Evolutionary conservation across 2,888 invertebrate species (phyloP), one percentile per base, ranked within the genome.

Genomic region (Noctua janthina): DNA sequence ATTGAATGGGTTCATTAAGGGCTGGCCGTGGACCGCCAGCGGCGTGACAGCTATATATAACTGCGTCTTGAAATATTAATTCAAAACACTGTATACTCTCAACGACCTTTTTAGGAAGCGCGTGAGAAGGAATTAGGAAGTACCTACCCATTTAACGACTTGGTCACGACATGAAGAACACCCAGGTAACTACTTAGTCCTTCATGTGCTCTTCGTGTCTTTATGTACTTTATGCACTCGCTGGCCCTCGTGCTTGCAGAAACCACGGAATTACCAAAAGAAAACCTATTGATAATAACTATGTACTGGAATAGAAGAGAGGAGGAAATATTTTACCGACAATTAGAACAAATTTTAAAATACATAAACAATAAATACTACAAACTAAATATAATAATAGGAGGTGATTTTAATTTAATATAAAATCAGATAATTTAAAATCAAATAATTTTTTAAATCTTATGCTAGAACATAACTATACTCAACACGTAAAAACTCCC

Each of bases 1-100:
- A 86, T 84, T 79, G 78, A 84, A 84, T 86, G 72, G 62, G 66
- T 87, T 81, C 76, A 79, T 82, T 81, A 78, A 69, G 49, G 49
- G 51, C 49, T 54, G 69, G 20, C 15, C 74, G 71, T 17, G 54
- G 66, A 59, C 59, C 17, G 39, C 39, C 13, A 39, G 17, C 10
- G 35, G 17, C 39, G 62, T 15, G 11, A 15, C 51, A 29, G 13
- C 20, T 66, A 17, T 39, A 29, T 46, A 20, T 51, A 29, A 20
- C 46, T 46, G n/a, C n/a, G 46, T 43, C 67, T 68, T 46, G n/a
- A 15, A 46, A 46, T n/a, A 68, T 68, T 68, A 68, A n/a, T 68
- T 43, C 39, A 43, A 39, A 67, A 23, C 13, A 43, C 67, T 46
- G 10, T 6, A 4, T 10, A 35, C 43, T 51, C 51, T 51, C 51